Percentiles rank a stretch among this genome's conserved stretches.
Conservation (phyloP, 2,888 invertebrate genomes). For the Coremacera marginata region DNA sequence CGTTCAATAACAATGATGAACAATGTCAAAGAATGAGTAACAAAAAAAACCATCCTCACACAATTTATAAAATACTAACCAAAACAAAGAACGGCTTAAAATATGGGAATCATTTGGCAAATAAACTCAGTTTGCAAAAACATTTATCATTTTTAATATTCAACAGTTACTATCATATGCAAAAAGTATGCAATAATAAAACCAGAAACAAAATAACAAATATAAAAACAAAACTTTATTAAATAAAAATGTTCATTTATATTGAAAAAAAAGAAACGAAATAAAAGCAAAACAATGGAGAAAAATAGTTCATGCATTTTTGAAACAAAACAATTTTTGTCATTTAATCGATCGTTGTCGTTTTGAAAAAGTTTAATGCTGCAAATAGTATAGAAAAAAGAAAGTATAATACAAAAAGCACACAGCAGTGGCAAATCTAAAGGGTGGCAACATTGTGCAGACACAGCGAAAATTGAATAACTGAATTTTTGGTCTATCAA, state of each 20-base stretch:
- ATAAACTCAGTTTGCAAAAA: conserved; percentile 25
- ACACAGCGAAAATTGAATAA: conserved; percentile 28
- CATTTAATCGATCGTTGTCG: conserved; percentile 20
- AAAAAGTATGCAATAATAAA: neutral
- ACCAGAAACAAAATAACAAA: neutral
- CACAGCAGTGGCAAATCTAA: neutral
- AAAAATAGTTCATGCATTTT: neutral
- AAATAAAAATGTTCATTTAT: conserved; percentile 3
- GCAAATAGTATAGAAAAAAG: neutral
- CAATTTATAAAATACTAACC: neutral
- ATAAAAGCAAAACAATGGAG: neutral
- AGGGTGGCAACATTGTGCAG: neutral
- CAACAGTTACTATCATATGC: conserved; percentile 28
- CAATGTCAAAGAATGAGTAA: neutral
- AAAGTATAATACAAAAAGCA: neutral
- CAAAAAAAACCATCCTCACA: neutral
- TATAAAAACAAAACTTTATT: neutral
- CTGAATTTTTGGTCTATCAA: neutral
- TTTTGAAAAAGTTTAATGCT: neutral
- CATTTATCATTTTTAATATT: conserved; percentile 34
- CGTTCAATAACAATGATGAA: neutral
- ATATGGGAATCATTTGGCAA: neutral
- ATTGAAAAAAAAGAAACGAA: neutral
- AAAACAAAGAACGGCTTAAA: conserved; percentile 5
- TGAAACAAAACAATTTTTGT: conserved; percentile 18